These are phyloP conservation scores for Biston stratarius DNA, from an alignment of 2,888 invertebrate genomes.

Conservation along the genomic window DNA sequence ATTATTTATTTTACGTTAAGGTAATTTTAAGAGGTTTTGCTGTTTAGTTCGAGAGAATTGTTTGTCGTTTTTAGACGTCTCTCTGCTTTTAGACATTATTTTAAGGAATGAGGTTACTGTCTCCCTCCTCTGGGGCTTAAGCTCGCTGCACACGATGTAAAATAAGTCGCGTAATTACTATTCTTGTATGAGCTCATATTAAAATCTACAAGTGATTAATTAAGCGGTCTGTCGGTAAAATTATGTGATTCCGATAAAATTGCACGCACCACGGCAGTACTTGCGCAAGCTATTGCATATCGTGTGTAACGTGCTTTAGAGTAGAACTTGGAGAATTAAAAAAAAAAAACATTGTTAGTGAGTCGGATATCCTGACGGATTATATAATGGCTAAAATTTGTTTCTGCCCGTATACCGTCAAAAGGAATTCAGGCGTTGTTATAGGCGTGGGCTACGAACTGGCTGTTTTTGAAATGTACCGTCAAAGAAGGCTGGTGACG, in stretches of 20 bases:
- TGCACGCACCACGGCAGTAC: neutral
- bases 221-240: too few species aligned
- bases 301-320: neutral
- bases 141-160: neutral
- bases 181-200: too few species aligned
- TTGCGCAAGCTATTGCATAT: neutral
- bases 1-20: constrained; percentile 43
- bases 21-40: constrained; percentile 23
- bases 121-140: constrained; percentile 3
- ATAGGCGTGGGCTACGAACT: neutral
- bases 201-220: too few species aligned
- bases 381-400: constrained; percentile 27
- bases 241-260: neutral
- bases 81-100: constrained; percentile 23
- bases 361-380: constrained; percentile 7
- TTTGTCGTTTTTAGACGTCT: constrained; percentile 18
- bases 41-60: constrained; percentile 12
- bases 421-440: neutral
- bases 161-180: neutral
- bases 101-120: constrained; percentile 2
- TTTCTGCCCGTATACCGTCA: constrained; percentile 24
- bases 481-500: too few species aligned
- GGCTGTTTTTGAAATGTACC: too few species aligned
- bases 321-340: neutral
- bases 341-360: neutral